phyloP scores from a whole-genome alignment of 2,797 vertebrate species.

The Erithacus rubecula region DNA sequence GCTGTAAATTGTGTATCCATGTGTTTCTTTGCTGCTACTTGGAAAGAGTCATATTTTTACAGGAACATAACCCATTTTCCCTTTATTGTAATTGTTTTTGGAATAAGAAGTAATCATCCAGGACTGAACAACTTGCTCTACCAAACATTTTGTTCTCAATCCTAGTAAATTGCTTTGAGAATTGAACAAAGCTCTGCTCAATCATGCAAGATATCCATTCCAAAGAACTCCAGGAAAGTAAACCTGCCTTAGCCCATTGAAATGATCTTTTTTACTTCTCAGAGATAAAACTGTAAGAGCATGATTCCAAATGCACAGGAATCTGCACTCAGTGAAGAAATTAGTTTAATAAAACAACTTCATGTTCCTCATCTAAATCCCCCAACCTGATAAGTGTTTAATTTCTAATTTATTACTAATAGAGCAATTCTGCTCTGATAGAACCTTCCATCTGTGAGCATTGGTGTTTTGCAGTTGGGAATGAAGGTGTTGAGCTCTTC shows the following conservation, averaged over 20 bases:
- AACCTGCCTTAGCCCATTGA: slow-evolving; percentile 53
- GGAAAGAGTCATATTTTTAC: slow-evolving; percentile 68
- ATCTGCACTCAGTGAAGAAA: not conserved
- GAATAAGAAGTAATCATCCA: slow-evolving; percentile 78
- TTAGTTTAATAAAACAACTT: not conserved
- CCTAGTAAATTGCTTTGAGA: slow-evolving; percentile 79
- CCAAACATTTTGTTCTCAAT: slow-evolving; percentile 70
- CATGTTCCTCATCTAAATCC: not conserved
- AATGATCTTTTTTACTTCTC: slow-evolving; percentile 29
- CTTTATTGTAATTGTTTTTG: slow-evolving; percentile 76
- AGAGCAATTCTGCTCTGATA: not conserved
- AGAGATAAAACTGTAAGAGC: not conserved
- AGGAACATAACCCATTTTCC: slow-evolving; percentile 71
- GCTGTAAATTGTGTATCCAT: slow-evolving; percentile 15
- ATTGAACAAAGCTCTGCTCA: slow-evolving; percentile 76
- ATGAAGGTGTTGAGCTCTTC: not conserved
- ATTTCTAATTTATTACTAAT: not conserved
- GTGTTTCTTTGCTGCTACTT: slow-evolving; percentile 47
- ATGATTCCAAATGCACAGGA: not conserved
- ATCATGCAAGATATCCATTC: slow-evolving; percentile 73
- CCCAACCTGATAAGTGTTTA: not conserved
- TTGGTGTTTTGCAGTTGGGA: not conserved
- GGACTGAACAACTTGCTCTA: slow-evolving; percentile 75
- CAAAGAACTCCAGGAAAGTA: slow-evolving; percentile 57
- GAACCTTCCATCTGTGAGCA: not conserved